A percentile compares a stretch with the other conserved stretches of the same genome.
Conservation (phyloP, 1,140 invertebrate genomes). For the Diorhabda carinulata region DNA sequence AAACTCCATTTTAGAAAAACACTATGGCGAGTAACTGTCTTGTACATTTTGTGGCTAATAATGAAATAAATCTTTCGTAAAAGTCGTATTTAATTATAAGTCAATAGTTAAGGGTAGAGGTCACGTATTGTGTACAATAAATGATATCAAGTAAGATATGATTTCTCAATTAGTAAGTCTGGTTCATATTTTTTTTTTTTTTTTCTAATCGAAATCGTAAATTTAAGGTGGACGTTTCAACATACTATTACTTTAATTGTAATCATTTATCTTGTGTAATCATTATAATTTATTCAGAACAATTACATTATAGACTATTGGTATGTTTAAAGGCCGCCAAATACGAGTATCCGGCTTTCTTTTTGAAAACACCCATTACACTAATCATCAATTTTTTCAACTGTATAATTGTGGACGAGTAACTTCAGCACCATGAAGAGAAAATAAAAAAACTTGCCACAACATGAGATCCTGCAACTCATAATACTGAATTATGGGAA, state of each 20-base stretch:
- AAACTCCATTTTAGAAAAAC: not conserved
- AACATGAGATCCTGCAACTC: no score
- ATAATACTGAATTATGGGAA: no score
- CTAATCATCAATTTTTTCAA: not conserved
- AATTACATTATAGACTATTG: no score
- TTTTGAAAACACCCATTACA: no score
- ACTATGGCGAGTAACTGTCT: not conserved
- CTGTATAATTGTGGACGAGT: not conserved
- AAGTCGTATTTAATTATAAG: not conserved
- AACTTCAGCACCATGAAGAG: not conserved
- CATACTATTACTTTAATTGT: no score
- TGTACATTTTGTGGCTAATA: conserved; percentile 8
- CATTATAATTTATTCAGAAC: no score
- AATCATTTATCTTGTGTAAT: no score
- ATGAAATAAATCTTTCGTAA: not conserved
- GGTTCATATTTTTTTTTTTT: no score
- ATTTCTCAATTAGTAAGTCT: no score
- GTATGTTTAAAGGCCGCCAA: no score
- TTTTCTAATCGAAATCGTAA: no score
- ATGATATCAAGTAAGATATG: not conserved
- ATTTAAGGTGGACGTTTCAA: no score
- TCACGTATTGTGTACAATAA: conserved; percentile 1
- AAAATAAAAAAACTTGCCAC: not conserved
- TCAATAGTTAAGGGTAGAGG: conserved; percentile 8
- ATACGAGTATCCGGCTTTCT: not conserved